A percentile compares a stretch with the other conserved stretches of the same genome.
These are phyloP conservation scores for Scartelaos histophorus DNA, from an alignment of 2,113 vertebrate species.

Conservation along the genomic window DNA sequence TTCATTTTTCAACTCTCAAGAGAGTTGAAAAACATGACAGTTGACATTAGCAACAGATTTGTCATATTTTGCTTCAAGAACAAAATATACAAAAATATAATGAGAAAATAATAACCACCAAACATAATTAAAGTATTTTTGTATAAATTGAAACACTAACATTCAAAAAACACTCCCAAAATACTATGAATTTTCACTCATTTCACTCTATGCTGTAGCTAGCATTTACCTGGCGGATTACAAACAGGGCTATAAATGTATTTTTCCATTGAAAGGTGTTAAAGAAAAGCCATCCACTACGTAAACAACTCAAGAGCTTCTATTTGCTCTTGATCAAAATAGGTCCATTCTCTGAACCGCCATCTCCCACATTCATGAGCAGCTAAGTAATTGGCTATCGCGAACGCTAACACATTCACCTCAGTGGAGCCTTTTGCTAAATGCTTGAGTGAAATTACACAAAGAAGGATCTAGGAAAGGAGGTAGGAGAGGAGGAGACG, in stretches of 20 bases:
- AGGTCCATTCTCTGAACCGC: slow-evolving; percentile 49
- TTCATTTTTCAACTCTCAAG: too few species aligned
- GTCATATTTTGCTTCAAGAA: too few species aligned
- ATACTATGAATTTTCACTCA: slow-evolving; percentile 31
- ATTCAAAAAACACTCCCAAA: too few species aligned
- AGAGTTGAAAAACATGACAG: too few species aligned
- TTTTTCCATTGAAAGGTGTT: slow-evolving; percentile 35
- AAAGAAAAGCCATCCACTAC: slow-evolving; percentile 48
- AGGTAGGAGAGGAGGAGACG: slow-evolving; percentile 20
- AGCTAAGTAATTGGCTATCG: slow-evolving; percentile 47
- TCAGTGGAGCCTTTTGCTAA: slow-evolving; percentile 41
- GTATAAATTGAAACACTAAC: too few species aligned
- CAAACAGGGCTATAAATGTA: slow-evolving; percentile 38
- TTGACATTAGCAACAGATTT: too few species aligned
- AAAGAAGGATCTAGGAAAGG: slow-evolving; percentile 28
- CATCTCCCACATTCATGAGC: slow-evolving; percentile 61
- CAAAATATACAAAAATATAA: too few species aligned
- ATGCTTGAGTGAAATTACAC: slow-evolving; percentile 42
- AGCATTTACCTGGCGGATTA: slow-evolving; percentile 41
- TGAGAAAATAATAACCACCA: too few species aligned
- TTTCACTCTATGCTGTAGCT: slow-evolving; percentile 82
- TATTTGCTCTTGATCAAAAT: slow-evolving; percentile 53
- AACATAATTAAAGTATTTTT: too few species aligned
- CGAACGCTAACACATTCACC: slow-evolving; percentile 46
- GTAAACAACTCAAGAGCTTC: slow-evolving; percentile 52